Base-by-base conservation (phyloP, 2,888 invertebrate species). In the Hipparchia sbordonii region DNA sequence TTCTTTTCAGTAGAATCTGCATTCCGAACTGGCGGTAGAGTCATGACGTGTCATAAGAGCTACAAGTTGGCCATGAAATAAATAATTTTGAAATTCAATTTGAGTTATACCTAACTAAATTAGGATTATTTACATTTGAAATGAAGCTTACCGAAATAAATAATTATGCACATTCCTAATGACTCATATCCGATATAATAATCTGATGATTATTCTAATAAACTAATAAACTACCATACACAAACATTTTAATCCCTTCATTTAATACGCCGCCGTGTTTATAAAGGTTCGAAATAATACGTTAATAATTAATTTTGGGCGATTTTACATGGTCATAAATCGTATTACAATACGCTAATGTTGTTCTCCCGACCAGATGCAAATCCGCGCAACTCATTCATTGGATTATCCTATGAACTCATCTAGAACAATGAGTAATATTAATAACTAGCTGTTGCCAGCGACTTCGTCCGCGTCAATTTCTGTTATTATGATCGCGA, bases 161-260 rank as follows among this genome's bases (percentile, higher is more conserved):
- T 60, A 60, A 12, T 60, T 12, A 60, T 60, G 39, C 59, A 10
- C 5, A 39, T 60, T 33, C 39, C 6, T 60, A 10, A 59, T 59
- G 3, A 57, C 23, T 13, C 13, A 23, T 57, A 7, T 23, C 3
- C 8, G 2, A 9, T 8, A 39, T 9, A 57, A 7, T 57, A 60
- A 60, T 60, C 59, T 39, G 33, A 0, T 39, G 12, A 60, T 60
- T 39, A 60, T 60, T 60, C 39, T 60, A 33, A 60, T 60, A 60
- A 60, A 33, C 59, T 59, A 33, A 33, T 4, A 59, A 2, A 10
- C 4, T 39, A 39, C 4, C 23, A 57, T 10, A 60, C 4, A 60
- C 39, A 39, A 60, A 60, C 6, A 10, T 10, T 39, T 39, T 60
- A 39, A 60, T 60, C 33, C 59, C 39, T 60, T 60, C 13, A 12